Base-by-base conservation (phyloP, 2,888 invertebrate species). In the Amphipoea lucens region DNA sequence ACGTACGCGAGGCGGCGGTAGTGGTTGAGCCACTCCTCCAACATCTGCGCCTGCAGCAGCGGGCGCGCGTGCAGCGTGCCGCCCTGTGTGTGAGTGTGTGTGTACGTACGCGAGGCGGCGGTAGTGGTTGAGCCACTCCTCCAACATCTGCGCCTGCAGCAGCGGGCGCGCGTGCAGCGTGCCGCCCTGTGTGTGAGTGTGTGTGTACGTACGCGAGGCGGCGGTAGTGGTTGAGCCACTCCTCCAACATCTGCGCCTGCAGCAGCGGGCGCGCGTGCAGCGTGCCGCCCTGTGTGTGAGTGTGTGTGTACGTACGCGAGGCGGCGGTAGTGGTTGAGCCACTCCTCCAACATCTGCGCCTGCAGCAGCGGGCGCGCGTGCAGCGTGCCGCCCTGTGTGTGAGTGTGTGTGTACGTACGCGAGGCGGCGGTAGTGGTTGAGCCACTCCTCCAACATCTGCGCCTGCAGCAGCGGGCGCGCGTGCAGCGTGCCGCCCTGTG, bases 151-250 rank as follows among this genome's bases (percentile, higher is more conserved):
- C 86, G 99, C 97, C 94, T 98, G 98, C 96, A 99, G 99, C 93
- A 99, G 93, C 93, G 99, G 99, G 69, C 99, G 97, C 98, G 99
- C 98, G 97, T 98, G 98, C 81, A 98, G 97, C 92, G 98, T 97
- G 83, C 84, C 80, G 62, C 54, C 80, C 68, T 68, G 97, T 98
- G 99, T 40, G 65, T 65, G 65, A 7, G 54, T 57, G 57, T 98
- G 97, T 98, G 98, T 66, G 40, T 74, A 99, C 93, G 88, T 62
- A 94, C 95, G 94, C 98, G 93, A 98, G 97, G 90, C 98, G 97
- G 90, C 99, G 97, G 96, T 99, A 99, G 96, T 99, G 98, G 96
- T 99, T 99, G 90, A 99, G 97, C 99, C 99, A 99, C 96, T 99
- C 95, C 93, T 99, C 95, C 91, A 98, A 97, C 96, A 99, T 98